Percentiles rank a stretch among this genome's conserved stretches.
These are phyloP conservation scores for Corythoichthys haematopterus DNA, from an alignment of 2,113 vertebrate species.

Conservation along the genomic window DNA sequence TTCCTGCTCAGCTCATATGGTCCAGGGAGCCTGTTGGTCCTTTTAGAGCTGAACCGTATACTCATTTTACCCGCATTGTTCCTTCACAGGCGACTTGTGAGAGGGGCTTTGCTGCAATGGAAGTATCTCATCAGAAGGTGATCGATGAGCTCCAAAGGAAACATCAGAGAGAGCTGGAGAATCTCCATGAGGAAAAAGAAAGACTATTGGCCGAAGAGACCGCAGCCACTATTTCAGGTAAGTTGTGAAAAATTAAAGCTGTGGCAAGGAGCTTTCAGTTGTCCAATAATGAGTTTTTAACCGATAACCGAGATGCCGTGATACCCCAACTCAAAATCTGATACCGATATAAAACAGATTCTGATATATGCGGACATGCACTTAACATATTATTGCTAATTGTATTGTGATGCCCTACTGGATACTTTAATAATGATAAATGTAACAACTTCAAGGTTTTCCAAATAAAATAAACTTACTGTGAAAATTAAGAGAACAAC, in stretches of 20 bases:
- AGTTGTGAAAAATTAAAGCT: neutral
- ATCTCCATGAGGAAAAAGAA: constrained; percentile 77
- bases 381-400: too few species aligned
- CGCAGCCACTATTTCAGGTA: constrained; percentile 76
- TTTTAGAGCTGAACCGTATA: neutral
- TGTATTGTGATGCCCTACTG: too few species aligned
- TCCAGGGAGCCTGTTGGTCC: constrained; percentile 29
- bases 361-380: too few species aligned
- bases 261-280: too few species aligned
- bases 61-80: constrained; percentile 23
- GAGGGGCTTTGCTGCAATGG: constrained; percentile 77
- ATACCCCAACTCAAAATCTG: too few species aligned
- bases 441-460: too few species aligned
- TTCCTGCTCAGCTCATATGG: constrained; percentile 9
- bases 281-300: too few species aligned
- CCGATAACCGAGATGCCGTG: too few species aligned
- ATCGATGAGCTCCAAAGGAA: constrained; percentile 78
- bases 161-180: constrained; percentile 79
- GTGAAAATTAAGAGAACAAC: too few species aligned
- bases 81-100: constrained; percentile 74
- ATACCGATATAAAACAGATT: too few species aligned
- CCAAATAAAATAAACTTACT: too few species aligned
- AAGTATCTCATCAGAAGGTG: constrained; percentile 79
- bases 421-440: too few species aligned
- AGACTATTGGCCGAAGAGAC: constrained; percentile 76